Conservation (phyloP, 2,797 vertebrate genomes). For the Brachymystax lenok region DNA sequence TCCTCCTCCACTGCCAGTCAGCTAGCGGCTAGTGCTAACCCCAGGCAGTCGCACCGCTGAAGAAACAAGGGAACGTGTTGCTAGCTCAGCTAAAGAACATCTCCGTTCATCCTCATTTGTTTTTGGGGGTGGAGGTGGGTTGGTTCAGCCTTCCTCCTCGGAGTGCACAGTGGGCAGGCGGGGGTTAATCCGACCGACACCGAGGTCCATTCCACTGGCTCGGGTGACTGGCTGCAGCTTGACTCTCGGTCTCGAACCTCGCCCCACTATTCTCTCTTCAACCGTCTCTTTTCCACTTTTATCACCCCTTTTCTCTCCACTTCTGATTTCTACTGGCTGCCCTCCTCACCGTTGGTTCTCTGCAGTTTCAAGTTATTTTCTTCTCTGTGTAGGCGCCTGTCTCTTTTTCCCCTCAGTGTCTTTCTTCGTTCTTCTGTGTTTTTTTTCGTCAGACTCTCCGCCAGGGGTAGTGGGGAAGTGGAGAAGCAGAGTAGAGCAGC, state of each 20-base stretch:
- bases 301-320: constrained; percentile 11
- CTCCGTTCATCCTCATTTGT: constrained; percentile 85
- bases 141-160: constrained; percentile 89
- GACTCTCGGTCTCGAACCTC: constrained; percentile 24
- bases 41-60: constrained; percentile 28
- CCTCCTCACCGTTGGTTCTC: constrained; percentile 16
- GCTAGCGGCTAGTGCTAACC: constrained; percentile 28
- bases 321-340: constrained; percentile 16
- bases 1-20: constrained; percentile 48
- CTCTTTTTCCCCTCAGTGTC: constrained; percentile 6
- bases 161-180: constrained; percentile 78
- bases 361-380: constrained; percentile 22
- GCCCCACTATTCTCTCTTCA: constrained; percentile 1
- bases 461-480: constrained; percentile 23
- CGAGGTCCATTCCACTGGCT: constrained; percentile 84
- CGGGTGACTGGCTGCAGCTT: constrained; percentile 59
- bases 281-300: background rate
- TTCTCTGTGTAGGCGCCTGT: constrained; percentile 16
- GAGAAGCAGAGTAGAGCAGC: constrained; percentile 26
- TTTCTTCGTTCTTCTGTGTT: background rate
- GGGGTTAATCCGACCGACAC: constrained; percentile 68
- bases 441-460: constrained; percentile 12
- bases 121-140: constrained; percentile 4
- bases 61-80: constrained; percentile 25
- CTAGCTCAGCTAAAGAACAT: constrained; percentile 86